These are phyloP conservation scores for Saiga tatarica DNA, from an alignment of 2,113 vertebrate species.

Conservation along the genomic window DNA sequence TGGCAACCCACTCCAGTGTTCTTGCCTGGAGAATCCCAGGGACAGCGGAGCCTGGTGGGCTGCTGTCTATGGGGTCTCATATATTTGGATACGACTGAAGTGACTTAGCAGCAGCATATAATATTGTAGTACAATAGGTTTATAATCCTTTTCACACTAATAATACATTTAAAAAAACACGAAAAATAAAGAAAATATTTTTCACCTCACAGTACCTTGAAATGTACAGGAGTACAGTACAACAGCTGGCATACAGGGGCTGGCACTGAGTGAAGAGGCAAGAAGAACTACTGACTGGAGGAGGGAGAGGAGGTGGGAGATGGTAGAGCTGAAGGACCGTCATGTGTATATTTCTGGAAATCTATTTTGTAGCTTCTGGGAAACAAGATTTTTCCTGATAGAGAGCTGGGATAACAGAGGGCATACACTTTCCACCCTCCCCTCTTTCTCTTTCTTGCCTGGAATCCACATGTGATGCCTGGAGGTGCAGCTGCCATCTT, in stretches of 20 bases:
- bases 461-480: background rate
- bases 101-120: background rate
- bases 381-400: background rate
- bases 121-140: background rate
- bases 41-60: too few relatives aligned
- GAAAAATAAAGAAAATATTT: background rate
- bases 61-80: too few relatives aligned
- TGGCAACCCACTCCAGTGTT: too few relatives aligned
- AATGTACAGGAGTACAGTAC: background rate
- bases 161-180: background rate
- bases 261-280: background rate
- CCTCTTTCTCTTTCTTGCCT: background rate
- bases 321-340: background rate
- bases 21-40: too few relatives aligned
- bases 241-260: background rate
- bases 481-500: background rate
- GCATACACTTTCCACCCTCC: background rate
- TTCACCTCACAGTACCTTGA: background rate
- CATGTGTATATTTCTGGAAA: background rate
- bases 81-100: too few relatives aligned
- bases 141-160: background rate
- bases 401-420: background rate
- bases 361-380: background rate
- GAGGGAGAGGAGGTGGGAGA: background rate
- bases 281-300: background rate